Evolutionary conservation across 1,140 invertebrate species (phyloP).

Genomic region (Leguminivora glycinivorella): DNA sequence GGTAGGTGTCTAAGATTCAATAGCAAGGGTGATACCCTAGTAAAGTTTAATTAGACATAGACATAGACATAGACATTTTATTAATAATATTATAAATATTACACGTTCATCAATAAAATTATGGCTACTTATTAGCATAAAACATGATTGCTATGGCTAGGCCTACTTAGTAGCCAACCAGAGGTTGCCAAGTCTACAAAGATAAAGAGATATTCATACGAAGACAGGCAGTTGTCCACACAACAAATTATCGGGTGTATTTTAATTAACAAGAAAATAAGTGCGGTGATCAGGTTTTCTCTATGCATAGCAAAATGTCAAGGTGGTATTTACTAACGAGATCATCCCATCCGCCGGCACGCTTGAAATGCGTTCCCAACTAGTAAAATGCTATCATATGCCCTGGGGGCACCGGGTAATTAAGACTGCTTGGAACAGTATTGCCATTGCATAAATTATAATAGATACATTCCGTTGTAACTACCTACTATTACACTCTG

Average conservation of each 20-base stretch:
- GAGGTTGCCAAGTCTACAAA: neutral
- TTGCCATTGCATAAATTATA: too few species aligned
- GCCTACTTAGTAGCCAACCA: neutral
- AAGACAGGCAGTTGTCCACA: neutral
- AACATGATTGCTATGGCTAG: too few species aligned
- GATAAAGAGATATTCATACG: neutral
- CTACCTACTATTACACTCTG: too few species aligned
- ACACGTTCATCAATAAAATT: neutral
- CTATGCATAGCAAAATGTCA: conserved; percentile 23
- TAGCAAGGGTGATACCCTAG: too few species aligned
- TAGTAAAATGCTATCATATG: conserved; percentile 8
- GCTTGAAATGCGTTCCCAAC: neutral
- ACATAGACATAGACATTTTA: too few species aligned
- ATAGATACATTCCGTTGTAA: too few species aligned
- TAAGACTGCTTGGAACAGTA: neutral
- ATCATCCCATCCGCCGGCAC: conserved; percentile 9
- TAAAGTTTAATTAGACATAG: too few species aligned
- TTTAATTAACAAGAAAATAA: neutral
- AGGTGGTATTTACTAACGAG: conserved; percentile 16
- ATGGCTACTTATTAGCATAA: too few species aligned
- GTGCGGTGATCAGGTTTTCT: conserved; percentile 11
- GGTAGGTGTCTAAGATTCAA: too few species aligned
- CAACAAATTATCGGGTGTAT: neutral
- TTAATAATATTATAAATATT: too few species aligned
- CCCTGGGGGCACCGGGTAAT: neutral